Conservation (phyloP, 2,797 vertebrate genomes). For the Diglossa cyanea region DNA sequence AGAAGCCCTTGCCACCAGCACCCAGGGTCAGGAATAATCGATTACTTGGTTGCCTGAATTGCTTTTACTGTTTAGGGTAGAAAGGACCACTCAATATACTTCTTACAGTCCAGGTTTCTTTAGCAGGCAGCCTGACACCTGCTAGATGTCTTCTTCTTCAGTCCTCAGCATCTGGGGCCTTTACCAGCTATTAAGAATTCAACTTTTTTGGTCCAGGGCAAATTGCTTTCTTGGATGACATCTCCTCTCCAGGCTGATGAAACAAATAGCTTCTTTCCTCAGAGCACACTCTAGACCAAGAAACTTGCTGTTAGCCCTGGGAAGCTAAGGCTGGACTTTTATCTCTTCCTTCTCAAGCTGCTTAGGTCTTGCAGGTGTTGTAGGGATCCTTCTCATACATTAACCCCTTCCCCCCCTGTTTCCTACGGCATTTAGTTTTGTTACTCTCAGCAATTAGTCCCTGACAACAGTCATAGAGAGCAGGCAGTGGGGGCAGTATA, state of each 20-base stretch:
- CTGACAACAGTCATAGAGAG: fast-evolving
- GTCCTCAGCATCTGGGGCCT: background rate
- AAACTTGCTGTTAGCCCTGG: fast-evolving
- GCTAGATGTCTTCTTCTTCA: background rate
- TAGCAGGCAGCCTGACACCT: background rate
- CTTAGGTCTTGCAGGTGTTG: background rate
- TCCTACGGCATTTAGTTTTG: background rate
- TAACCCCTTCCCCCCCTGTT: background rate
- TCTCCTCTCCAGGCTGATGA: background rate
- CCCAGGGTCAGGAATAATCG: background rate
- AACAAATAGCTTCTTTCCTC: background rate
- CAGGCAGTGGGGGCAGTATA: background rate
- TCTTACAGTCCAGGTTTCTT: background rate
- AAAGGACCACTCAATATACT: background rate
- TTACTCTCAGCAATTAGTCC: background rate
- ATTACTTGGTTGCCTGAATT: background rate
- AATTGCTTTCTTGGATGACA: background rate
- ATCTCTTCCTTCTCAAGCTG: background rate
- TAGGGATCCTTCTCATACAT: background rate
- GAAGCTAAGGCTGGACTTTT: background rate
- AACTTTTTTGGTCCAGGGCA: background rate
- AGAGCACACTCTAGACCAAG: background rate
- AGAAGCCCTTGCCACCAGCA: background rate
- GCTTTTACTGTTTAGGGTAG: background rate
- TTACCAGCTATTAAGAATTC: background rate